Evolutionary conservation across 2,113 vertebrate genomes (phyloP).

Genomic region (Ramphastos sulfuratus): DNA sequence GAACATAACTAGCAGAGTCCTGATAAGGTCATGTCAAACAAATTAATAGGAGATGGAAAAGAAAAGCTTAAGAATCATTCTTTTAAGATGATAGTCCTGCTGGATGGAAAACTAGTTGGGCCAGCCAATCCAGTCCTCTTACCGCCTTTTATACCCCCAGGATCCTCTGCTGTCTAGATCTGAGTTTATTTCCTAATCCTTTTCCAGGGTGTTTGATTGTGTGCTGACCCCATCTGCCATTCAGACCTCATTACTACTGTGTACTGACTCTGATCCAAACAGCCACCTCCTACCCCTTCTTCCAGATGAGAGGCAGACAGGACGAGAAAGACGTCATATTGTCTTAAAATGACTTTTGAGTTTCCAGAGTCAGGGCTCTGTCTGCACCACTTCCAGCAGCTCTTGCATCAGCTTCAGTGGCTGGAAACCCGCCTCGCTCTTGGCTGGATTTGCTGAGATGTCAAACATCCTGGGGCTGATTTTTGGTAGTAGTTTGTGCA

Average conservation of each 20-base stretch:
- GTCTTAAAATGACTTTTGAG: background rate
- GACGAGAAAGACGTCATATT: background rate
- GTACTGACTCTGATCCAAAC: background rate
- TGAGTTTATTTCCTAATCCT: background rate
- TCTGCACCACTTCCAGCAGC: rapidly evolving
- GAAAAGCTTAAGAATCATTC: background rate
- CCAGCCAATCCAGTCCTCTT: constrained; percentile 3
- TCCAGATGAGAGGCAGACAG: background rate
- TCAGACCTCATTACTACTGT: background rate
- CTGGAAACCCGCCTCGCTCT: background rate
- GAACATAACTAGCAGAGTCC: constrained; percentile 44
- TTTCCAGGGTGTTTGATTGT: background rate
- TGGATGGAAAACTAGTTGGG: constrained; percentile 35
- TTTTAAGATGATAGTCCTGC: constrained; percentile 21
- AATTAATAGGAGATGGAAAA: constrained; percentile 25
- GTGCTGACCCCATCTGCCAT: background rate
- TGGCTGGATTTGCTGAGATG: background rate
- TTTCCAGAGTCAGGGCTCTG: background rate
- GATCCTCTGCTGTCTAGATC: background rate
- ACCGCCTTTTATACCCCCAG: background rate
- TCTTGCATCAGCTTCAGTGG: background rate
- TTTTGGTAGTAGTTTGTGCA: background rate
- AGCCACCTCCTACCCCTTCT: background rate
- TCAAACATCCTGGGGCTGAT: background rate
- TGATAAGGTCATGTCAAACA: constrained; percentile 60